Evolutionary conservation across 2,113 vertebrate genomes (phyloP).

Genomic region (Poicephalus meyeri): DNA sequence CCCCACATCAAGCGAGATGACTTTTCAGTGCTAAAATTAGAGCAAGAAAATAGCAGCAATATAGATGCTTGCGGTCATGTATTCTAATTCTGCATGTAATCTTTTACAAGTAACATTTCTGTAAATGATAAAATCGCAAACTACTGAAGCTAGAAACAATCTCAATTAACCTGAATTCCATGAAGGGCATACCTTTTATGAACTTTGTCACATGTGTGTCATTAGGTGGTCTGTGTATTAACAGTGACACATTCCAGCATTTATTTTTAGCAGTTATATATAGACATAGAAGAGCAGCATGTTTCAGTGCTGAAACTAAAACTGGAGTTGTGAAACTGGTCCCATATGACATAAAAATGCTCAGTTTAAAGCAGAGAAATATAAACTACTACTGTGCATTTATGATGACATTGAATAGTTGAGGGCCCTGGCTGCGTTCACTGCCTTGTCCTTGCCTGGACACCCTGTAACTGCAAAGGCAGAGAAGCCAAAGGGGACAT

Average conservation of each 20-base stretch:
- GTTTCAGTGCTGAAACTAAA: neutral
- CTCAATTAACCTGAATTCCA: neutral
- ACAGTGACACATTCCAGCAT: neutral
- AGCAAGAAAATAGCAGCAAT: neutral
- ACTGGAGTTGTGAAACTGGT: neutral
- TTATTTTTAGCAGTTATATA: constrained; percentile 13
- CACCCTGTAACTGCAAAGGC: neutral
- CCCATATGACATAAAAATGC: neutral
- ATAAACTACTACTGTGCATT: neutral
- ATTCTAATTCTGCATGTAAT: neutral
- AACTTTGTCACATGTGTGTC: neutral
- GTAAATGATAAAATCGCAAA: neutral
- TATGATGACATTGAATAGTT: neutral
- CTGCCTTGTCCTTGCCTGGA: no score
- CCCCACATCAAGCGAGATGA: neutral
- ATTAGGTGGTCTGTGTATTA: neutral
- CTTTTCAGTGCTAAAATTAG: neutral
- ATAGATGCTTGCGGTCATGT: neutral
- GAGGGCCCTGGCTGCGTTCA: neutral
- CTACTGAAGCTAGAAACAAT: neutral
- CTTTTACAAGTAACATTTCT: neutral
- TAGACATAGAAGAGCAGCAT: neutral
- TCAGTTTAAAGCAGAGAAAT: neutral
- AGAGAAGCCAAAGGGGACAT: neutral
- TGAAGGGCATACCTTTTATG: neutral